Percentiles rank a stretch among this genome's conserved stretches.
Evolutionary conservation across 2,113 vertebrate genomes (phyloP).

Genomic region (Salvelinus alpinus): DNA sequence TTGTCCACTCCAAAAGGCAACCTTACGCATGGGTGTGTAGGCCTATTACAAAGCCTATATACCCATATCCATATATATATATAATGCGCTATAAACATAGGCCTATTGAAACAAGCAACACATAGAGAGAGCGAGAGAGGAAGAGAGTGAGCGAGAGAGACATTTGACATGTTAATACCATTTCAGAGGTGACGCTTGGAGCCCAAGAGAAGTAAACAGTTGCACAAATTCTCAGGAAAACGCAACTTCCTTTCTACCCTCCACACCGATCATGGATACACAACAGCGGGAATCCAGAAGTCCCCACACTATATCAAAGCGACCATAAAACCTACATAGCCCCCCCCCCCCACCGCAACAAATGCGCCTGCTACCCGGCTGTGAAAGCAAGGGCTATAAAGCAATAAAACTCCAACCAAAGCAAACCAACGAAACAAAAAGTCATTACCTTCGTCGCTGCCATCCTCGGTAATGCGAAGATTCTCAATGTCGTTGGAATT

Average conservation of each 20-base stretch:
- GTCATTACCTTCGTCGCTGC: constrained; percentile 81
- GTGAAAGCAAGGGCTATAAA: constrained; percentile 70
- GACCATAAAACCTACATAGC: constrained; percentile 47
- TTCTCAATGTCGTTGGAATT: constrained; percentile 65
- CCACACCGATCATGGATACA: constrained; percentile 18
- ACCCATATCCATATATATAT: not conserved
- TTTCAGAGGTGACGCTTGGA: constrained; percentile 22
- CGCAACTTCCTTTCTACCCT: constrained; percentile 8
- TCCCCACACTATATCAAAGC: constrained; percentile 51
- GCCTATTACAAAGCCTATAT: no score
- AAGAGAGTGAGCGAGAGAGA: not conserved
- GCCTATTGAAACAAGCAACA: not conserved
- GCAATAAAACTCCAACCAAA: constrained; percentile 68
- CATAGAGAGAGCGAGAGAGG: not conserved
- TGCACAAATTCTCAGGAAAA: constrained; percentile 40
- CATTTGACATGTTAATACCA: not conserved
- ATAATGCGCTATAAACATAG: not conserved
- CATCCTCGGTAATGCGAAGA: constrained; percentile 63
- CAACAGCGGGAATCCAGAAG: constrained; percentile 50
- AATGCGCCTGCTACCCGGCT: constrained; percentile 59
- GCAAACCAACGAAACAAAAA: constrained; percentile 39
- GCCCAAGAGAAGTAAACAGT: constrained; percentile 30
- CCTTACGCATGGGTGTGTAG: no score
- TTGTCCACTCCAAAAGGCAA: no score
- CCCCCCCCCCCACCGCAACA: constrained; percentile 55